phyloP scores from a whole-genome alignment of 2,113 vertebrate species.

The Daubentonia madagascariensis region DNA sequence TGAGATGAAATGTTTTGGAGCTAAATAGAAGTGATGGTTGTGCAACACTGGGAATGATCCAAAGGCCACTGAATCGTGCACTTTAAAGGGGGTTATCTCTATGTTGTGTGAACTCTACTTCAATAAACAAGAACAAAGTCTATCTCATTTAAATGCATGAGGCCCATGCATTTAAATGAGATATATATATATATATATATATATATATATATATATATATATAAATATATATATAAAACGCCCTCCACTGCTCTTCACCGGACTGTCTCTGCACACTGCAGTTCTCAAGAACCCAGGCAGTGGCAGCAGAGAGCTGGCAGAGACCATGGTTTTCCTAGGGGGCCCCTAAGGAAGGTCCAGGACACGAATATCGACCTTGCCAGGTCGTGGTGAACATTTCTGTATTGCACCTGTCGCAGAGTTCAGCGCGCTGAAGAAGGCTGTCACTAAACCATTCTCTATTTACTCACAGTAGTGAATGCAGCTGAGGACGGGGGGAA shows the following conservation, averaged over 20 bases:
- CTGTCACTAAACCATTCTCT: not conserved
- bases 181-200: no score
- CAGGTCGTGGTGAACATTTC: not conserved
- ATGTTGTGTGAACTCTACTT: not conserved
- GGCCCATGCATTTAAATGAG: not conserved
- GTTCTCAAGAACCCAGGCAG: not conserved
- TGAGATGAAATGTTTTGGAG: not conserved
- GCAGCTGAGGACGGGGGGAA: not conserved
- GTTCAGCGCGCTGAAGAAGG: not conserved
- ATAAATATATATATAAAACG: no score
- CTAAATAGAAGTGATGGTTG: not conserved
- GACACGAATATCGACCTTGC: not conserved
- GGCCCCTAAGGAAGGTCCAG: not conserved
- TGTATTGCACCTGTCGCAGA: accelerated
- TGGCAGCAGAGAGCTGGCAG: not conserved
- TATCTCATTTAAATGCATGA: no score
- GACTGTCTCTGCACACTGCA: not conserved
- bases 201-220: no score
- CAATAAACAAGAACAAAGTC: not conserved
- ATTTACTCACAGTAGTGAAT: not conserved
- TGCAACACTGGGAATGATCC: not conserved
- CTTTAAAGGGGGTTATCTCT: not conserved
- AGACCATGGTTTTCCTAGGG: not conserved
- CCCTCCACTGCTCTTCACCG: not conserved
- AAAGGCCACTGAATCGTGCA: not conserved